Percentiles rank a stretch among this genome's conserved stretches.
Evolutionary conservation across 2,113 vertebrate genomes (phyloP).

Genomic region (Bos javanicus): DNA sequence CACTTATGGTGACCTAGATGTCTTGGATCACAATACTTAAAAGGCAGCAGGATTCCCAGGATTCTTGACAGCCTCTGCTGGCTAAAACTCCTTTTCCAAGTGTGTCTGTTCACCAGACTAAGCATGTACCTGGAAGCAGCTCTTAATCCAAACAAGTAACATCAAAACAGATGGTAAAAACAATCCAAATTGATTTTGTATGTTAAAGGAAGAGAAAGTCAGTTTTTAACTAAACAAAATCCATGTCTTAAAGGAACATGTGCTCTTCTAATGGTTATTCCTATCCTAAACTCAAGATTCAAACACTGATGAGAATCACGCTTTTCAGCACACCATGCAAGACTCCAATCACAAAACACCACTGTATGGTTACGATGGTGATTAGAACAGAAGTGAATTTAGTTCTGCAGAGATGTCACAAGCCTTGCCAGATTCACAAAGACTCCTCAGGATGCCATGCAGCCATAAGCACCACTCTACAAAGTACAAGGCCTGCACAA

Average conservation of each 20-base stretch:
- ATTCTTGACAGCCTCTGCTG: neutral
- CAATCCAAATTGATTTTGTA: neutral
- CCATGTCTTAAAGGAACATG: neutral
- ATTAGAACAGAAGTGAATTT: neutral
- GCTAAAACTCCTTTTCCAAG: too few relatives aligned
- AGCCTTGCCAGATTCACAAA: neutral
- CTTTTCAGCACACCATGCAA: too few relatives aligned
- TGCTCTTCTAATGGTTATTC: neutral
- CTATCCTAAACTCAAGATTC: neutral
- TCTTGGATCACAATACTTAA: neutral
- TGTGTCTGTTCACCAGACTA: neutral
- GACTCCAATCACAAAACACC: neutral
- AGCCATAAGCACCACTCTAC: neutral
- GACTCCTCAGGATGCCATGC: neutral
- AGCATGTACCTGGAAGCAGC: neutral
- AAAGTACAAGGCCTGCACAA: rapidly evolving
- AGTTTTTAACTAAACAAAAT: neutral
- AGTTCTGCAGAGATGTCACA: neutral
- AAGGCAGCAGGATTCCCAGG: neutral
- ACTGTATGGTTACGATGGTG: neutral
- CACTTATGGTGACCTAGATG: neutral
- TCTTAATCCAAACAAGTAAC: neutral
- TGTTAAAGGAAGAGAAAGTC: neutral
- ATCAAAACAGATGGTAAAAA: neutral
- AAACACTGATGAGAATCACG: neutral